Evolutionary conservation across 1,140 invertebrate species (phyloP), one percentile per base, ranked within the genome.

Genomic region (Streblospio benedicti): DNA sequence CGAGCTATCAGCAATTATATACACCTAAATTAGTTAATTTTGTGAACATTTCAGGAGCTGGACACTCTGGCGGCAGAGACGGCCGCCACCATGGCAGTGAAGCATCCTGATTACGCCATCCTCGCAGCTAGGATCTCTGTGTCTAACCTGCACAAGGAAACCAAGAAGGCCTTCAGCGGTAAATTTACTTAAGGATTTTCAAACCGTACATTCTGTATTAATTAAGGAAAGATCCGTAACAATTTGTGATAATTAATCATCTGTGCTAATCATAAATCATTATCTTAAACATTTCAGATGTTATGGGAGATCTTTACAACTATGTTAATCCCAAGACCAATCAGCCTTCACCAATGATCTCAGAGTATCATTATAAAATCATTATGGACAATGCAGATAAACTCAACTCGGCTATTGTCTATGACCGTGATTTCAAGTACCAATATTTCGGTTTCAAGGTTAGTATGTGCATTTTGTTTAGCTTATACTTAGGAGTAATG

Each of bases 361-460:
- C 89, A 1, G 83, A 93, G 27, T 83, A 84, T 56, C 85, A 89
- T 69, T 85, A 91, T 64, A 81, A 89, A 35, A 86, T 98, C 49
- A 87, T 98, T 1, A 86, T 88, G 79, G 83, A 88, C 30, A 85
- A 99, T 81, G 87, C 90, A 30, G 90, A 82, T 72, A 81, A 81
- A 69, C 74, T 99, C 0, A 93, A 99, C 78, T 93, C 92, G n/a
- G 87, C 91, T 2, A 96, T 99, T 66, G 91, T 97, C 51, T 97
- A 98, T 79, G 92, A 98, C 70, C 83, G 96, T 65, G 97, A 99
- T 80, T 99, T 93, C 72, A 87, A 83, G 57, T 99, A 97, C 76
- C 96, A 95, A 74, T 99, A 96, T 74, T 99, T 99, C 84, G 96
- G 95, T 35, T 99, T 99, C 69, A 99, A 97, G 82, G 83, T 84